A percentile compares a stretch with the other conserved stretches of the same genome.
phyloP scores from a whole-genome alignment of 2,113 vertebrate genomes.

The Trinectes maculatus region DNA sequence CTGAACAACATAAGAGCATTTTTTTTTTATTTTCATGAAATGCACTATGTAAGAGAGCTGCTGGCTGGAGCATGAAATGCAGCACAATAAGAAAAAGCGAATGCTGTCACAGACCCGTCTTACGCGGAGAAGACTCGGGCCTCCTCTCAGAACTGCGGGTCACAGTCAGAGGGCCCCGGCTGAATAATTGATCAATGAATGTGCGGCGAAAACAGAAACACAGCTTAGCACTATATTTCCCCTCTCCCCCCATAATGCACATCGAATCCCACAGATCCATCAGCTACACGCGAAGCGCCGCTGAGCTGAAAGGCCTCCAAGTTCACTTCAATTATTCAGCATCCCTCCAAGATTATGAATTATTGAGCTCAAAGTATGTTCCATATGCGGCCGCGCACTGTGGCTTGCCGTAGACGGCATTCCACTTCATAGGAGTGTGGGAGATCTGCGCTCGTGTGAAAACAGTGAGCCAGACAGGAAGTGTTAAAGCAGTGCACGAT shows the following conservation, averaged over 20 bases:
- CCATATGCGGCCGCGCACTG: constrained; percentile 73
- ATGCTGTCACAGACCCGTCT: constrained; percentile 68
- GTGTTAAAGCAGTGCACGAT: constrained; percentile 39
- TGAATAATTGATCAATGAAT: constrained; percentile 86
- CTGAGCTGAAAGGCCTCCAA: constrained; percentile 85
- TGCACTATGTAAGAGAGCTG: constrained; percentile 28
- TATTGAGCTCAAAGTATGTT: constrained; percentile 88
- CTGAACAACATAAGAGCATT: constrained; percentile 53
- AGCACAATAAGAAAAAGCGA: constrained; percentile 62
- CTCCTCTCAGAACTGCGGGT: constrained; percentile 74
- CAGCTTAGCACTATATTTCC: constrained; percentile 84
- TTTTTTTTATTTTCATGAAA: constrained; percentile 57
- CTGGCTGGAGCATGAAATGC: constrained; percentile 56
- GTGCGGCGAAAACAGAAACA: constrained; percentile 83
- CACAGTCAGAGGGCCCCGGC: constrained; percentile 77
- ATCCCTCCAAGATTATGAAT: constrained; percentile 85
- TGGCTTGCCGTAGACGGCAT: constrained; percentile 68
- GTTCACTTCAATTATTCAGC: constrained; percentile 88
- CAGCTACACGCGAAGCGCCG: constrained; percentile 83
- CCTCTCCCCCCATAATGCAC: constrained; percentile 79
- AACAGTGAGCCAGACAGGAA: constrained; percentile 43
- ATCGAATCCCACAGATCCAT: constrained; percentile 83
- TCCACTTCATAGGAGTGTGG: constrained; percentile 61
- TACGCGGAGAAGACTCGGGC: constrained; percentile 43
- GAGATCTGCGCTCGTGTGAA: constrained; percentile 62